Evolutionary conservation across 2,888 invertebrate genomes (phyloP).

Genomic region (Drepanosiphum platanoidis): DNA sequence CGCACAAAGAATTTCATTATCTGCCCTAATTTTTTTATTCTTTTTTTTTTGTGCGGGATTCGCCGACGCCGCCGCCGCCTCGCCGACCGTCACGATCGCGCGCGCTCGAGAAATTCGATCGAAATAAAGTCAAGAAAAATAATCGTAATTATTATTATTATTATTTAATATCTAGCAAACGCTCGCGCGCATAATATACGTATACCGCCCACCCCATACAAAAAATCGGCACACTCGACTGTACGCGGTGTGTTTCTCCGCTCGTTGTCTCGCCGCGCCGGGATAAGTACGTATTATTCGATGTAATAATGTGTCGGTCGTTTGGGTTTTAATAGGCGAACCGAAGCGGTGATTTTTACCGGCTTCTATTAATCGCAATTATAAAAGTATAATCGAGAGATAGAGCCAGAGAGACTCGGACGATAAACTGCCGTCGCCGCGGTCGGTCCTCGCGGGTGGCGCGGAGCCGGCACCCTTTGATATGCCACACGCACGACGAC

Average conservation of each 20-base stretch:
- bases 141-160: background rate
- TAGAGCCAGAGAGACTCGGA: background rate
- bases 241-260: too few species aligned
- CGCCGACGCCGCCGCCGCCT: background rate
- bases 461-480: constrained; percentile 54
- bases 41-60: background rate
- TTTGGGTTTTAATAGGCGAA: constrained; percentile 18
- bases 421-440: constrained; percentile 9
- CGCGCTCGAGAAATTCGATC: constrained; percentile 39
- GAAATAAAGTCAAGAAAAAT: constrained; percentile 29
- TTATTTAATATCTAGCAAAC: too few species aligned
- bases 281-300: too few species aligned
- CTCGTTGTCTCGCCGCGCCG: too few species aligned
- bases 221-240: too few species aligned
- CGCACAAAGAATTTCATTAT: constrained; percentile 62
- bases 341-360: constrained; percentile 23
- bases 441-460: constrained; percentile 58
- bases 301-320: background rate
- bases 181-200: background rate
- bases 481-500: constrained; percentile 23
- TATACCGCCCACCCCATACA: too few species aligned
- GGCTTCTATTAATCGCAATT: constrained; percentile 48
- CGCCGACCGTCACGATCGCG: constrained; percentile 40
- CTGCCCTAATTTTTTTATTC: constrained; percentile 58
- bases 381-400: background rate